Evolutionary conservation across 1,140 invertebrate genomes (phyloP).

Genomic region (Pectinophora gossypiella): DNA sequence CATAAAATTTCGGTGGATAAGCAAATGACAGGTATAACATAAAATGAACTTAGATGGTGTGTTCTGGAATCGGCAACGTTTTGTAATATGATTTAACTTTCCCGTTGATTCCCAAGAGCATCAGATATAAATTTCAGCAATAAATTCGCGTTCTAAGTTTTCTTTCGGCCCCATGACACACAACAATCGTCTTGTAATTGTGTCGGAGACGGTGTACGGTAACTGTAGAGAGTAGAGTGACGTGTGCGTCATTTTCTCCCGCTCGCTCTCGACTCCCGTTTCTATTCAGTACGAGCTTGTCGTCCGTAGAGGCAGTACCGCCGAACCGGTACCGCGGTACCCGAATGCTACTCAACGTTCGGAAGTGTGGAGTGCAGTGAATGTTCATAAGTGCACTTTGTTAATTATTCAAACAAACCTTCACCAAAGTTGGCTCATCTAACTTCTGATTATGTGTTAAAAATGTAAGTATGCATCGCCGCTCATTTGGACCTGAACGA

Average conservation of each 20-base stretch:
- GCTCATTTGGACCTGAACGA: background rate
- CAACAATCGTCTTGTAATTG: too few relatives aligned
- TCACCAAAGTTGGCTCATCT: background rate
- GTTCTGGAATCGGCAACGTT: too few relatives aligned
- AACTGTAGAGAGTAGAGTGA: conserved; percentile 18
- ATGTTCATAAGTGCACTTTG: conserved; percentile 23
- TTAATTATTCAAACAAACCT: background rate
- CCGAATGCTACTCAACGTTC: conserved; percentile 7
- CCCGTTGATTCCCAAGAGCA: too few relatives aligned
- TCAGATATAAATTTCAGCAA: too few relatives aligned
- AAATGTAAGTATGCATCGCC: conserved; percentile 43
- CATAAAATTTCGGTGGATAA: too few relatives aligned
- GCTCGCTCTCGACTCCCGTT: conserved; percentile 29
- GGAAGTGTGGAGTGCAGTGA: conserved; percentile 59
- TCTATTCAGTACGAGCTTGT: conserved; percentile 53
- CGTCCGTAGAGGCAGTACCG: conserved; percentile 41
- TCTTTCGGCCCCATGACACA: too few relatives aligned
- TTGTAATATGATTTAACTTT: too few relatives aligned
- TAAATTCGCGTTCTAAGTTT: too few relatives aligned
- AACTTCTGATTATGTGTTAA: conserved; percentile 24
- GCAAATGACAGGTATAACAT: too few relatives aligned
- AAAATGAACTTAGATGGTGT: too few relatives aligned
- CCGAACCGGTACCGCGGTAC: conserved; percentile 7
- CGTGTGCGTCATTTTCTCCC: conserved; percentile 35
- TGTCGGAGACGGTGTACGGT: conserved; percentile 29